Base-by-base conservation (phyloP, 2,888 invertebrate genomes). In the Drosophila flavopinicola region DNA sequence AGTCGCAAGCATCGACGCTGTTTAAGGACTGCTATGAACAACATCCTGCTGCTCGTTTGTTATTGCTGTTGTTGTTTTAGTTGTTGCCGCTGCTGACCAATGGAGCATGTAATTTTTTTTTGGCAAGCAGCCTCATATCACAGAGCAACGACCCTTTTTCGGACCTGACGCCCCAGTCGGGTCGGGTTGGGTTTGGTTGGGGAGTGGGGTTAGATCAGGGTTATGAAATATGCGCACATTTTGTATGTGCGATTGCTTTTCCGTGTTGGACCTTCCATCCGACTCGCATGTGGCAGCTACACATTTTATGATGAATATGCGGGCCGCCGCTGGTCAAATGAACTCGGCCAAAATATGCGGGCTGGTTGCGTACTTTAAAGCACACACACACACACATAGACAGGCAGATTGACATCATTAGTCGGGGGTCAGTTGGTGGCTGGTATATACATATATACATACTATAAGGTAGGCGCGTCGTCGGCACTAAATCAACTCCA, bases 81-180 rank as follows among this genome's bases (percentile, higher is more conserved):
- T 11, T 63, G 57, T 29, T 63, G 54, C 1, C 67, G 60, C 33
- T 66, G 83, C 66, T 85, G 83, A 76, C 83, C 83, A 83, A 83
- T 83, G 83, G 84, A 68, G 76, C 85, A 78, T 83, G 86, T 85
- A 83, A 83, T 83, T 83, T 83, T 83, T 83, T 83, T 85, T 83
- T 85, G 85, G 83, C 85, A 83, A 83, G 80, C 80, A 84, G 59
- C 65, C 59, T 68, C 64, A 72, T 79, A 83, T 72, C 78, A n/a
- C n/a, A 67, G 79, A 54, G 66, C 66, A 79, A 72, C 77, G 78
- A 74, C 70, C 76, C 65, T 76, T 78, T 78, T 78, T 67, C 42
- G 45, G 52, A 20, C 11, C 49, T 53, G 54, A 37, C 37, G 20
- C 20, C 4, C 20, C 4, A 20, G 20, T 3, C 4, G 20, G 20